phyloP scores from a whole-genome alignment of 2,113 vertebrate genomes.

The Gymnogyps californianus region DNA sequence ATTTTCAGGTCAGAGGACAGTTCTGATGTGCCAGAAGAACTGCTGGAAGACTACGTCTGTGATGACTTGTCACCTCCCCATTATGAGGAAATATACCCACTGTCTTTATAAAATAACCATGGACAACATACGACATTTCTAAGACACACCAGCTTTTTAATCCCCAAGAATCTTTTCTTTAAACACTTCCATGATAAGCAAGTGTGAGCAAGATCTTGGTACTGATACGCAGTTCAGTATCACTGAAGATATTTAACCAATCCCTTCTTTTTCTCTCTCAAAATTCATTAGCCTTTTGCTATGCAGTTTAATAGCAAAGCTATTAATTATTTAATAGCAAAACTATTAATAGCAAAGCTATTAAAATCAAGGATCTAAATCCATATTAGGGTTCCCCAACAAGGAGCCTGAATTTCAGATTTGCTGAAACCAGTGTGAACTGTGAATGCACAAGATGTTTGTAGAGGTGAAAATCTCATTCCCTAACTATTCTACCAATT shows the following conservation, averaged over 20 bases:
- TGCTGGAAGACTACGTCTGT: neutral
- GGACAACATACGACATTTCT: neutral
- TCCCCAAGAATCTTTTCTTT: neutral
- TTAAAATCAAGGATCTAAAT: neutral
- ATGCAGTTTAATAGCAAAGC: neutral
- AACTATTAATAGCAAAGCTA: neutral
- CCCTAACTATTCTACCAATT: too few species aligned
- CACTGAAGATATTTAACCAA: neutral
- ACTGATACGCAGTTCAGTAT: neutral
- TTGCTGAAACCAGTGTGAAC: neutral
- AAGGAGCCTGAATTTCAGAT: neutral
- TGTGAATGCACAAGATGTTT: neutral
- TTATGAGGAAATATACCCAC: conserved; percentile 72
- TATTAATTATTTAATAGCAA: neutral
- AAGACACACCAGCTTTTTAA: neutral
- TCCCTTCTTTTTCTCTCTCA: neutral
- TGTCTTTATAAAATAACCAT: neutral
- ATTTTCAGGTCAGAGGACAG: conserved; percentile 54
- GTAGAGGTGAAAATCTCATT: too few species aligned
- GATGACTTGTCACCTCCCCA: conserved; percentile 58
- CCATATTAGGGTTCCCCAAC: neutral
- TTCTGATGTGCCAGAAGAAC: conserved; percentile 10
- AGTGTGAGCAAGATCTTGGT: neutral
- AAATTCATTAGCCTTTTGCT: neutral
- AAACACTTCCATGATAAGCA: neutral